A percentile compares a stretch with the other conserved stretches of the same genome.
Evolutionary conservation across 2,888 invertebrate genomes (phyloP).

Genomic region (Eupithecia dodoneata): DNA sequence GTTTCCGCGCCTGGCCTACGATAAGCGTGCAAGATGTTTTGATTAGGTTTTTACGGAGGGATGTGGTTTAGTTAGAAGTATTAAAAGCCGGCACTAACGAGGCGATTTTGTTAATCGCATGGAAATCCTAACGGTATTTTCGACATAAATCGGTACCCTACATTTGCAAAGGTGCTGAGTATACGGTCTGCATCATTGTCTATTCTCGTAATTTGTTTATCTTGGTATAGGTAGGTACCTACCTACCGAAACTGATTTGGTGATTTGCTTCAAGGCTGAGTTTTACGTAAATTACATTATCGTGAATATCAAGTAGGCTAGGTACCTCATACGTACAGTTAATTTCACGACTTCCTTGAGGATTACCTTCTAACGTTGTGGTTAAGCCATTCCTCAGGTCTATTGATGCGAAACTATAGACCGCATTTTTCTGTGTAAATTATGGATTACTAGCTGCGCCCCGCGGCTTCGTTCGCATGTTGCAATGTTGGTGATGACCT

Average conservation of each 20-base stretch:
- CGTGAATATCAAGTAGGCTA: background rate
- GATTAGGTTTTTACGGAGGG: conserved; percentile 51
- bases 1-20: conserved; percentile 44
- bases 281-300: conserved; percentile 7
- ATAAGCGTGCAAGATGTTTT: conserved; percentile 65
- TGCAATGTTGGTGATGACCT: too few species aligned
- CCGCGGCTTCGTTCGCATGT: too few species aligned
- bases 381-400: background rate
- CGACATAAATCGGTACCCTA: conserved; percentile 8
- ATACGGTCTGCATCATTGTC: conserved; percentile 24
- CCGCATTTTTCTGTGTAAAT: background rate
- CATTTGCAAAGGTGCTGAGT: conserved; percentile 14
- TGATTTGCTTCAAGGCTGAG: conserved; percentile 35
- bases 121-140: conserved; percentile 38
- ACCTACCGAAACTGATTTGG: conserved; percentile 29
- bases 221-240: background rate
- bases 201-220: conserved; percentile 35
- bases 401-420: background rate
- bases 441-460: too few species aligned
- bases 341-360: background rate
- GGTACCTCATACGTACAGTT: background rate
- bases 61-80: conserved; percentile 40
- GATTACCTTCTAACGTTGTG: background rate
- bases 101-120: conserved; percentile 41
- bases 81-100: conserved; percentile 41